A percentile compares a stretch with the other conserved stretches of the same genome.
Conservation (phyloP, 2,797 vertebrate genomes). For the Uromys caudimaculatus region DNA sequence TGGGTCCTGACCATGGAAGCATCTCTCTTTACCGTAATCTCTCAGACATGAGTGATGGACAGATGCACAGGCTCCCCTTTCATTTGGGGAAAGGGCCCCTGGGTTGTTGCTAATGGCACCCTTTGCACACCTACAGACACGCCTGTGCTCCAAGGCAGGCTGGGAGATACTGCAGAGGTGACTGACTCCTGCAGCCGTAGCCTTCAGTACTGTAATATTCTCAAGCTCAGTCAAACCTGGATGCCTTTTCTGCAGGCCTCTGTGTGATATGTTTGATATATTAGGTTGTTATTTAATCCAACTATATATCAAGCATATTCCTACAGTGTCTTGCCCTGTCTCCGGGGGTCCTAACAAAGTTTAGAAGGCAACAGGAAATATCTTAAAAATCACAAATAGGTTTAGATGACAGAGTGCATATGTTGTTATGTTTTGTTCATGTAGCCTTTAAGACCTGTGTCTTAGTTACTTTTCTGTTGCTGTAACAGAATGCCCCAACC, state of each 20-base stretch:
- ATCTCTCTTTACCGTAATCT: conserved; percentile 54
- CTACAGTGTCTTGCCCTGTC: conserved; percentile 99
- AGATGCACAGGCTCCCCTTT: background rate
- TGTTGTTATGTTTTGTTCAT: conserved; percentile 52
- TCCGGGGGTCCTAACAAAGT: conserved; percentile 90
- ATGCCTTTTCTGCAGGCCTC: conserved; percentile 98
- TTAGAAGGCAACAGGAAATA: conserved; percentile 80
- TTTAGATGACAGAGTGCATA: conserved; percentile 79
- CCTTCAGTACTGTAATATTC: conserved; percentile 73
- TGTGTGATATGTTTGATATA: conserved; percentile 99
- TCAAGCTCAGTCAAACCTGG: conserved; percentile 91
- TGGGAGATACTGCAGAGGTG: background rate
- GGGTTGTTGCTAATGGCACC: background rate
- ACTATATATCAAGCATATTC: conserved; percentile 99
- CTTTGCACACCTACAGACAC: conserved; percentile 59
- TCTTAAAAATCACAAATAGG: conserved; percentile 76
- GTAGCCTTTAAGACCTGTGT: conserved; percentile 34
- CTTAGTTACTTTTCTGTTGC: background rate
- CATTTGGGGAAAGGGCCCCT: conserved; percentile 43
- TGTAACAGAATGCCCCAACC: background rate
- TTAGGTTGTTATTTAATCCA: conserved; percentile 99
- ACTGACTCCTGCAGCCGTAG: conserved; percentile 67
- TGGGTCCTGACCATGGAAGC: background rate
- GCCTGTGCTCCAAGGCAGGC: conserved; percentile 67
- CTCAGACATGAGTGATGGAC: background rate